Conservation (phyloP, 2,797 vertebrate species). For the Miichthys miiuy region DNA sequence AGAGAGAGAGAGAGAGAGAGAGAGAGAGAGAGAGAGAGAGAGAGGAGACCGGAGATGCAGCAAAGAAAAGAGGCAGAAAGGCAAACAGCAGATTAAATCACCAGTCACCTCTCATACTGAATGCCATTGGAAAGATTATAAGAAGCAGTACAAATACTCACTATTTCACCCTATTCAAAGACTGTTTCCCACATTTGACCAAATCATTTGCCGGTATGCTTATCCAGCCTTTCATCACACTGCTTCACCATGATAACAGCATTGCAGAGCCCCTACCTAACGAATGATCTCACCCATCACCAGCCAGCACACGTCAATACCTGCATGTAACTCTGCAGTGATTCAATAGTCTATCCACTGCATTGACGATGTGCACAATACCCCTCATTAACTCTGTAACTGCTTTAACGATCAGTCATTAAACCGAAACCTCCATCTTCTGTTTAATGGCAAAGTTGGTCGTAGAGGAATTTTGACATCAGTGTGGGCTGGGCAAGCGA, state of each 20-base stretch:
- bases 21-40: background rate
- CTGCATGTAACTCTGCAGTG: slow-evolving; percentile 37
- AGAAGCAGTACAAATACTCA: slow-evolving; percentile 39
- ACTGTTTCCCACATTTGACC: slow-evolving; percentile 26
- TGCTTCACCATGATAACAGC: slow-evolving; percentile 22
- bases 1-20: slow-evolving; percentile 44
- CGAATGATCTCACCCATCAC: slow-evolving; percentile 21
- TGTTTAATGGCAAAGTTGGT: slow-evolving; percentile 10
- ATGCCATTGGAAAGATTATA: slow-evolving; percentile 22
- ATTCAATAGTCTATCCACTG: slow-evolving; percentile 39
- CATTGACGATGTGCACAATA: slow-evolving; percentile 42
- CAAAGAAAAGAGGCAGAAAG: slow-evolving; percentile 20
- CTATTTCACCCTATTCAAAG: slow-evolving; percentile 36
- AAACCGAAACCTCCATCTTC: slow-evolving; percentile 25
- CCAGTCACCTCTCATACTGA: slow-evolving; percentile 28
- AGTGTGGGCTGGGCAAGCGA: background rate
- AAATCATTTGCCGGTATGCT: slow-evolving; percentile 14
- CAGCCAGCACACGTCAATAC: slow-evolving; percentile 44
- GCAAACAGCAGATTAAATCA: slow-evolving; percentile 38
- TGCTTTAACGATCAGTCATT: slow-evolving; percentile 42
- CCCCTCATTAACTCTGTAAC: slow-evolving; percentile 56
- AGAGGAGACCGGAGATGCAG: slow-evolving; percentile 37
- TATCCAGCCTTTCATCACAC: slow-evolving; percentile 20
- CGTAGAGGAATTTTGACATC: slow-evolving; percentile 25
- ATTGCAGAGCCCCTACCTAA: slow-evolving; percentile 5